Evolutionary conservation across 2,113 vertebrate species (phyloP).

Genomic region (Cardinalis cardinalis): DNA sequence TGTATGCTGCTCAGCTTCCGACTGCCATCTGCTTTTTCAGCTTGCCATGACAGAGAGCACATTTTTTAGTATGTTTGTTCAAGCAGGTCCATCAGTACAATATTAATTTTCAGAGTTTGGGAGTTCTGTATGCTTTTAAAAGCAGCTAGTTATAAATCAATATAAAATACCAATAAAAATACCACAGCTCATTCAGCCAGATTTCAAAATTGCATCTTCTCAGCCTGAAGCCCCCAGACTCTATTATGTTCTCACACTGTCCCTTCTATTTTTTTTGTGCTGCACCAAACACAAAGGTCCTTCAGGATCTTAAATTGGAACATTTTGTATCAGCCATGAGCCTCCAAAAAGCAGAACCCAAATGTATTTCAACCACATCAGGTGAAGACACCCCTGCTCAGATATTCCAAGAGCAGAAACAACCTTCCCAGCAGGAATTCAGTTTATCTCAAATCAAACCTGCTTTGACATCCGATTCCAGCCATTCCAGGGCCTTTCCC

Average conservation of each 20-base stretch:
- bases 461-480: neutral
- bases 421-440: neutral
- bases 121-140: slow-evolving; percentile 37
- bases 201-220: neutral
- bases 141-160: slow-evolving; percentile 42
- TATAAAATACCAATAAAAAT: slow-evolving; percentile 43
- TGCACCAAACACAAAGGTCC: neutral
- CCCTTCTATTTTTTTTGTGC: neutral
- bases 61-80: slow-evolving; percentile 75
- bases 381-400: neutral
- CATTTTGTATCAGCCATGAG: neutral
- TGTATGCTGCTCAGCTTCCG: slow-evolving; percentile 72
- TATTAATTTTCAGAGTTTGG: slow-evolving; percentile 69
- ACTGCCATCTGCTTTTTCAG: slow-evolving; percentile 79
- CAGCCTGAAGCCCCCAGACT: neutral
- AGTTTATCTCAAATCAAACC: neutral
- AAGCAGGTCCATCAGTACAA: slow-evolving; percentile 75
- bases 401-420: neutral
- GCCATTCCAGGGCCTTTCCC: neutral
- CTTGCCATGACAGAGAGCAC: slow-evolving; percentile 66
- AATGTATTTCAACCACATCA: neutral
- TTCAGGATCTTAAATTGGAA: rapidly evolving
- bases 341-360: neutral
- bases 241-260: neutral
- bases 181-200: neutral